Base-by-base conservation (phyloP, 2,888 invertebrate species). In the Tricholauxania praeusta region DNA sequence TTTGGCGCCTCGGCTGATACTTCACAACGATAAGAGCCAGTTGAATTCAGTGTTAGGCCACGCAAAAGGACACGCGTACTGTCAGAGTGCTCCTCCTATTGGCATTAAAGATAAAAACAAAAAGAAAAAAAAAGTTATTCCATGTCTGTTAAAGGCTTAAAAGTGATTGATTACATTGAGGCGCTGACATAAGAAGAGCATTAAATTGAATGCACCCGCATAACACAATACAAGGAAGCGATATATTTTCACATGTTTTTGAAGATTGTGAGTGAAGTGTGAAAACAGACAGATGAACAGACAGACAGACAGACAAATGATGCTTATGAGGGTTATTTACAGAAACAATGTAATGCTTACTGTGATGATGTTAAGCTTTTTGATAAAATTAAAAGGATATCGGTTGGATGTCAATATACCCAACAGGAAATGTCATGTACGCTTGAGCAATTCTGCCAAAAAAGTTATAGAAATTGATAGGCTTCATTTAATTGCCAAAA, bases 1-100 rank as follows among this genome's bases (percentile, higher is more conserved):
- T 92, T 92, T 10, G 94, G 94, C 65, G 93, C 93, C 86, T 94
- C 94, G 1, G 93, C 93, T 32, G 93, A 93, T 72, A 94, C 93
- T 85, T 94, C 93, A 83, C 94, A 94, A 78, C 92, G 89, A 87
- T 93, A 94, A 69, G 92, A 82, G 6, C 94, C 94, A 74, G 92
- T 91, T 15, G 93, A 91, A 84, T 92, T 92, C 76, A 93, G 89
- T 78, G 91, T 92, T 80, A 93, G 90, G 78, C 90, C 90, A 76
- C 91, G 90, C 68, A 93, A 86, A 53, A 90, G 88, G 74, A 93
- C 93, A 84, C 89, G 90, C 80, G 90, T 89, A 82, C 90, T 91
- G 84, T 93, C 92, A 32, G 93, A 93, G 80, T 91, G 90, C 81
- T 90, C 90, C 85, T 92, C 89, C 93, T 93, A 89, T 52, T 51